Evolutionary conservation across 2,797 vertebrate species (phyloP), one percentile per base, ranked within the genome.

Genomic region (Scleropages formosus): DNA sequence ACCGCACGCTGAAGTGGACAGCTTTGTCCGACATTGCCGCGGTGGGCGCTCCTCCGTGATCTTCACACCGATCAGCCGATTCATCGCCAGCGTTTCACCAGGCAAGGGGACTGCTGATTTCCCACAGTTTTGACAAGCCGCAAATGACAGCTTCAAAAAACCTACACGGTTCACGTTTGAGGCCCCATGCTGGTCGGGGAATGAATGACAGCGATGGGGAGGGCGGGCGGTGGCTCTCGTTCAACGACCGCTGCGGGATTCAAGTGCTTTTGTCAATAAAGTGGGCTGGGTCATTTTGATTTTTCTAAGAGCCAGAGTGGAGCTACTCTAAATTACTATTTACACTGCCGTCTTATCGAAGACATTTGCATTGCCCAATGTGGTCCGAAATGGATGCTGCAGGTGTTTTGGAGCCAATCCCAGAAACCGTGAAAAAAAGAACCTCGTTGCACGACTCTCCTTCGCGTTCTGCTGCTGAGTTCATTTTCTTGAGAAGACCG

Each of bases 211-310:
- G 31, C 46, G 18, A 47, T 31, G 18, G 39, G 31, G 15, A 18
- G 44, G 46, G 31, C 11, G 16, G 64, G n/a, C 47, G 22, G n/a
- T 47, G 22, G 63, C 44, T n/a, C n/a, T 12, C 18, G 64, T 16
- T 20, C 44, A 47, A 47, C 46, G 20, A 18, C 16, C 68, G 39
- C 49, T 39, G 53, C 53, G 56, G 11, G 56, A 68, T 68, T 68
- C 49, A 65, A 68, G 65, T n/a, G 65, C 18, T 67, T 67, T n/a
- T 67, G 20, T 49, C 65, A 46, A 20, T 15, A 31, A 46, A 67
- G 44, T 22, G 10, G 65, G n/a, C 15, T 11, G 44, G 24, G 9
- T 20, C 65, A 39, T 39, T 39, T 39, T 39, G 31, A 39, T 39
- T 39, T 39, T 39, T 39, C 31, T 39, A 39, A 39, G 31, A 39